Conservation (phyloP, 1,140 invertebrate genomes). For the Aphaenogaster floridana region DNA sequence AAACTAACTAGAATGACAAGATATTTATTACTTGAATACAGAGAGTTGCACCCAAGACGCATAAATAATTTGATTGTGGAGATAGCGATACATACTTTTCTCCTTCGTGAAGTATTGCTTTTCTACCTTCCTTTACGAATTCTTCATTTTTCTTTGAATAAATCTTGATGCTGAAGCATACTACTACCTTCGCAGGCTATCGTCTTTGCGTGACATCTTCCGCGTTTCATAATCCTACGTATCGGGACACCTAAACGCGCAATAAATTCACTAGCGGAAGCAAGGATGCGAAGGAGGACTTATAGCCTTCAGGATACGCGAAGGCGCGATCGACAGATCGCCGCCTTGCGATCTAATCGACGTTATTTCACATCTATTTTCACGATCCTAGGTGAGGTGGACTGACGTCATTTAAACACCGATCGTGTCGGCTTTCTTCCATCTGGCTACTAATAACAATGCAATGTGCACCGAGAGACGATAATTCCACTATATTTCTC, state of each 20-base stretch:
- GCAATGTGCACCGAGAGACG: conserved; percentile 13
- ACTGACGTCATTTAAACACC: conserved; percentile 65
- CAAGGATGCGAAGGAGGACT: conserved; percentile 14
- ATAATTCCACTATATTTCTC: conserved; percentile 51
- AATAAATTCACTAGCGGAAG: conserved; percentile 43
- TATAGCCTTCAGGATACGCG: conserved; percentile 25
- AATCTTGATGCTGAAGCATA: background rate
- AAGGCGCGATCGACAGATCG: conserved; percentile 44
- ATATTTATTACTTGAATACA: background rate
- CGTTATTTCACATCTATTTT: conserved; percentile 74
- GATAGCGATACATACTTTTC: background rate
- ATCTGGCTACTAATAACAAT: conserved; percentile 45
- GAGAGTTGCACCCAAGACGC: background rate
- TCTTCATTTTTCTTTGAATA: background rate
- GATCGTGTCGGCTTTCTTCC: conserved; percentile 64
- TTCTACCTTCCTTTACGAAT: background rate
- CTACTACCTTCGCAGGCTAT: background rate
- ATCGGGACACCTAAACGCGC: background rate
- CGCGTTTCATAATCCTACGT: background rate
- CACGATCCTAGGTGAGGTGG: conserved; percentile 65
- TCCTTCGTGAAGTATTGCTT: background rate
- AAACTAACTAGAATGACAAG: too few species aligned
- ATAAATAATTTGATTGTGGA: background rate
- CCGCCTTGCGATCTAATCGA: conserved; percentile 65
- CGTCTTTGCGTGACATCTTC: background rate